Percentiles rank a stretch among this genome's conserved stretches.
Evolutionary conservation across 2,888 invertebrate genomes (phyloP).

Genomic region (Lepetodrilus schrolli): DNA sequence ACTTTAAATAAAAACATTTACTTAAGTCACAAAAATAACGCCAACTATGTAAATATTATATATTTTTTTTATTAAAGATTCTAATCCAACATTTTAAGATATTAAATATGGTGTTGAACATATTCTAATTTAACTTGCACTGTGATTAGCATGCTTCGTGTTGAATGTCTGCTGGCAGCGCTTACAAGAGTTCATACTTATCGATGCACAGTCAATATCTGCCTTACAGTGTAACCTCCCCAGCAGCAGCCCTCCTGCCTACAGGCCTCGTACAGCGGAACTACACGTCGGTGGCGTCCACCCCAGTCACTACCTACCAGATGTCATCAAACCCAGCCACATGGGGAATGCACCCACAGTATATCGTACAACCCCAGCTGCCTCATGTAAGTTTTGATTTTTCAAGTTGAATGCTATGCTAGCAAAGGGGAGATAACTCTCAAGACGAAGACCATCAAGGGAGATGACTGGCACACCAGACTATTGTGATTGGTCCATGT

Average conservation of each 20-base stretch:
- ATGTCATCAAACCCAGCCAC: conserved; percentile 64
- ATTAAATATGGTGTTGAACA: too few species aligned
- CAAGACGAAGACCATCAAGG: conserved; percentile 24
- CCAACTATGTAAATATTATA: too few species aligned
- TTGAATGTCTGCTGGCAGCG: too few species aligned
- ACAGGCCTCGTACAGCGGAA: conserved; percentile 66
- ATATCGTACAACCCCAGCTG: conserved; percentile 68
- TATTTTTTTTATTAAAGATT: too few species aligned
- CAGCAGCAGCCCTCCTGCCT: conserved; percentile 54
- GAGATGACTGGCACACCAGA: conserved; percentile 6
- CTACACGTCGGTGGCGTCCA: conserved; percentile 61
- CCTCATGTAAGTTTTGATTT: conserved; percentile 59
- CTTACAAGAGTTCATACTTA: conserved; percentile 35
- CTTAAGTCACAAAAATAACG: too few species aligned
- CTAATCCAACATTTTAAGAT: too few species aligned
- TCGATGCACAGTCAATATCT: conserved; percentile 47
- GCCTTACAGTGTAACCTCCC: conserved; percentile 61
- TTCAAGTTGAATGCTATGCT: conserved; percentile 27
- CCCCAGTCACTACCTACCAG: conserved; percentile 72
- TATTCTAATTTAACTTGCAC: too few species aligned
- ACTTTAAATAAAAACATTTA: too few species aligned
- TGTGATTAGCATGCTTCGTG: too few species aligned
- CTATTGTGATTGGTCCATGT: background rate
- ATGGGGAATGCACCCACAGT: conserved; percentile 58
- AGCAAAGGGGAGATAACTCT: conserved; percentile 26